Percentiles rank a stretch among this genome's conserved stretches.
These are phyloP conservation scores for Agelastica alni DNA, from an alignment of 2,888 invertebrate species.

Conservation along the genomic window DNA sequence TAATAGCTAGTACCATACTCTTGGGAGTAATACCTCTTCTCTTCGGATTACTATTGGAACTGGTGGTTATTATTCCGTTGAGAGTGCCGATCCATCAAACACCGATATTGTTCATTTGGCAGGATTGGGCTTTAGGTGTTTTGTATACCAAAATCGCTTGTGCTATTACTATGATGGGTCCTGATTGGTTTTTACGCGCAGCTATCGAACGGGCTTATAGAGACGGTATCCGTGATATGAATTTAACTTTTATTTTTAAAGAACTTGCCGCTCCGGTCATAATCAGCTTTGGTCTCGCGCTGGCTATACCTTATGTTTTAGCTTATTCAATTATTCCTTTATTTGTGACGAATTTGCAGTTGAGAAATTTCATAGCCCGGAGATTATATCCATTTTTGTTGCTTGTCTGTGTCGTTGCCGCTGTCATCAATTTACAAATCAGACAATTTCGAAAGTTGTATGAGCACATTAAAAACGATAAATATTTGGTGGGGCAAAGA, in stretches of 20 bases:
- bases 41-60: conserved; percentile 88
- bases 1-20: conserved; percentile 76
- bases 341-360: conserved; percentile 65
- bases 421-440: conserved; percentile 82
- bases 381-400: conserved; percentile 89
- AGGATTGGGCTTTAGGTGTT: conserved; percentile 98
- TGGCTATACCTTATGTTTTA: conserved; percentile 91
- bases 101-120: conserved; percentile 86
- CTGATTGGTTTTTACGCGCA: conserved; percentile 90
- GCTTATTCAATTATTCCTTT: conserved; percentile 78
- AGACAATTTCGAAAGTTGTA: conserved; percentile 92
- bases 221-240: conserved; percentile 91
- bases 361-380: conserved; percentile 77
- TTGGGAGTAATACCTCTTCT: conserved; percentile 90
- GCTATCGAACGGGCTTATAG: conserved; percentile 93
- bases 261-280: conserved; percentile 89
- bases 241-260: conserved; percentile 82
- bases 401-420: conserved; percentile 68
- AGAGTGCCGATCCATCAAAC: conserved; percentile 91
- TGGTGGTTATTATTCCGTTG: conserved; percentile 89
- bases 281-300: conserved; percentile 82
- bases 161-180: conserved; percentile 96
- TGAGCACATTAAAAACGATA: conserved; percentile 98
- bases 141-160: conserved; percentile 97
- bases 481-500: conserved; percentile 94